These are phyloP conservation scores for Sitta carolinensis DNA, from an alignment of 2,797 vertebrate genomes.

Conservation along the genomic window DNA sequence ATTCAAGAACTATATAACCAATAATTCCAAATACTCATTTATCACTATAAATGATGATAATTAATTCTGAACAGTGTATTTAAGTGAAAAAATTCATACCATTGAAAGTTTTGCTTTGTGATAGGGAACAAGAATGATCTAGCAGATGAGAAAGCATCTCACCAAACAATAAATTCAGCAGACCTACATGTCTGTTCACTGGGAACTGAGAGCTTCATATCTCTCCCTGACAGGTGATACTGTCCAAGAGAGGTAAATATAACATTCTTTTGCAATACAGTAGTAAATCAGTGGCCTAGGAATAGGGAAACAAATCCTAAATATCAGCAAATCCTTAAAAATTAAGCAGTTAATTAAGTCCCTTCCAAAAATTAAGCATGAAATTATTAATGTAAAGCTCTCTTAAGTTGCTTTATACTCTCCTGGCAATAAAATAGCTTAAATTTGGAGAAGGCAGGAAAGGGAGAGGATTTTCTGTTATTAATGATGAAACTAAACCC, in stretches of 20 bases:
- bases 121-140: not conserved
- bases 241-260: not conserved
- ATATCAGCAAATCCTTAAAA: not conserved
- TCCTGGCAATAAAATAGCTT: rapidly evolving
- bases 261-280: not conserved
- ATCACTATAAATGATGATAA: not conserved
- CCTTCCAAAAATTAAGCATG: no score
- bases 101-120: not conserved
- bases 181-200: not conserved
- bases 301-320: not conserved
- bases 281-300: not conserved
- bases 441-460: not conserved
- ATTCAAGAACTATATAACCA: not conserved
- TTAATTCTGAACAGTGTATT: not conserved
- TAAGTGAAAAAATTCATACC: not conserved
- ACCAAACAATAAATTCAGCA: not conserved
- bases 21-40: not conserved
- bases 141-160: not conserved
- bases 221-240: not conserved
- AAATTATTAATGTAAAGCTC: not conserved
- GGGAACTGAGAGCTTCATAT: not conserved
- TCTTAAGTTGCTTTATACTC: not conserved
- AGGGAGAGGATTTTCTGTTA: not conserved
- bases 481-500: not conserved
- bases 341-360: not conserved